Conservation (phyloP, 2,797 vertebrate genomes). For the Lithobates sylvaticus region DNA sequence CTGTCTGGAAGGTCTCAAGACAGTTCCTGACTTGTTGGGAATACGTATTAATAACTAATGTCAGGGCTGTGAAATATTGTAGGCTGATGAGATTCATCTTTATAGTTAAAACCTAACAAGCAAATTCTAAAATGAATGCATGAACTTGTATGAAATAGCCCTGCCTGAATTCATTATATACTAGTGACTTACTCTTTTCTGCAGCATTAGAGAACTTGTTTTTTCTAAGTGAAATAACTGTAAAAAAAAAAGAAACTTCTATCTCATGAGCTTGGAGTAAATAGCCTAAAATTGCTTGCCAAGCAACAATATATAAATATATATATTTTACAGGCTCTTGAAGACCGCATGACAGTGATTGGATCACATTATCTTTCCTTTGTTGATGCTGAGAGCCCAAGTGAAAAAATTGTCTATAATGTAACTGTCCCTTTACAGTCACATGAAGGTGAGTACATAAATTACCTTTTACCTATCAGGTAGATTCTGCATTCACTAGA, state of each 20-base stretch:
- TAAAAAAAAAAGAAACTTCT: conserved; percentile 3
- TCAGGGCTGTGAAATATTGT: neutral
- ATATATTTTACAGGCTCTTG: conserved; percentile 82
- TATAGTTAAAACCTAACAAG: too few species aligned
- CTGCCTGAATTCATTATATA: conserved; percentile 1
- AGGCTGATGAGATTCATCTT: neutral
- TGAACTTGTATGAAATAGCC: neutral
- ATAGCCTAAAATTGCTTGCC: neutral
- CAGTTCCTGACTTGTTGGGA: neutral
- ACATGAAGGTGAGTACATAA: conserved; percentile 83
- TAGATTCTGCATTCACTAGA: neutral
- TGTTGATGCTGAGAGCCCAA: conserved; percentile 84
- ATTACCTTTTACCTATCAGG: neutral
- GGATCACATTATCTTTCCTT: conserved; percentile 89
- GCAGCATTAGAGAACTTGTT: neutral
- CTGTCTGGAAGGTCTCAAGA: neutral
- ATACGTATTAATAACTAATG: neutral
- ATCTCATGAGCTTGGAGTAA: neutral
- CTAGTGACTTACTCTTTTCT: conserved; percentile 6
- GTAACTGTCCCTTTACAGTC: conserved; percentile 86
- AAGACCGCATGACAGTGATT: conserved; percentile 90
- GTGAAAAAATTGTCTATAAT: conserved; percentile 88
- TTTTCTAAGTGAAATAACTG: neutral
- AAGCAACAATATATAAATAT: neutral
- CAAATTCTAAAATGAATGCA: neutral